Evolutionary conservation across 2,113 vertebrate genomes (phyloP), one percentile per base, ranked within the genome.

Genomic region (Mustela lutreola): DNA sequence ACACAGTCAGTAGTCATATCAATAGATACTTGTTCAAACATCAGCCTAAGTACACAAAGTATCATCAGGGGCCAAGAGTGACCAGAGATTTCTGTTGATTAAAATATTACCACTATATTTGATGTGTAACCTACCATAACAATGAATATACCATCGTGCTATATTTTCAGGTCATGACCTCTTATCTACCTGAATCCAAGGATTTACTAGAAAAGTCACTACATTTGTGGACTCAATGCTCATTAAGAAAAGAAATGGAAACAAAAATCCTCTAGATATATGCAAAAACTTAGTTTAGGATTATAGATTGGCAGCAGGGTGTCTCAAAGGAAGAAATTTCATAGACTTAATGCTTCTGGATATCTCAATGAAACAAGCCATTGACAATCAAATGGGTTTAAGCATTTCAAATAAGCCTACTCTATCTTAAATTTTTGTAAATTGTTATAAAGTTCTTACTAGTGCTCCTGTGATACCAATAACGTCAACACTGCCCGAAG

Each of bases 201-300:
- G 39, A 65, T 83, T 58, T 75, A 36, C 14, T 81, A 58, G 22
- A 92, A 88, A 73, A 26, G 28, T 63, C 21, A 92, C 73, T 73
- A 14, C 21, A 92, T 87, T 80, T 71, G 62, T 24, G 11, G 50
- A 84, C 62, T 58, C 45, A 60, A 24, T 70, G 24, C 12, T 18
- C 22, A 65, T 33, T 81, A 16, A 65, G 15, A 73, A 50, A 63
- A 73, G 19, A 67, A 56, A 80, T 5, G 8, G 18, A 88, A 88
- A 88, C 22, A 88, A 88, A 96, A 82, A 48, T 31, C 45, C 22
- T 95, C 26, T 70, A 60, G 73, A 87, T 73, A 16, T 81, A 50
- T 75, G 53, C n/a, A 87, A 81, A 62, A 63, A 22, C 53, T 70
- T 48, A 42, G 21, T 75, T 87, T 73, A 56, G 33, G 65, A 63